These are phyloP conservation scores for Aplocera efformata DNA, from an alignment of 2,888 invertebrate genomes.

Conservation along the genomic window DNA sequence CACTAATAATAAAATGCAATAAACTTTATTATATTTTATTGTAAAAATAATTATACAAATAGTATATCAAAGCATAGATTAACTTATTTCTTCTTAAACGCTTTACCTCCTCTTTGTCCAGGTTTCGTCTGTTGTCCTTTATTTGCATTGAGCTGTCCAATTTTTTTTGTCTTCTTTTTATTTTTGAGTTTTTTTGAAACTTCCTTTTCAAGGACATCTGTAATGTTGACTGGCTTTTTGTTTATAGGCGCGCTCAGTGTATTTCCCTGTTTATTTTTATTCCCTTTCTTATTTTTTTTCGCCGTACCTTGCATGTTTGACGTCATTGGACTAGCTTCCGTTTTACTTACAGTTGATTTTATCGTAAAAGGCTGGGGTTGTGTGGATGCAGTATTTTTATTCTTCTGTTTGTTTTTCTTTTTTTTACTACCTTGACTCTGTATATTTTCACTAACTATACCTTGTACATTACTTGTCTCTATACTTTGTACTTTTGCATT, in stretches of 20 bases:
- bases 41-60: slow-evolving; percentile 19
- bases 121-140: slow-evolving; percentile 29
- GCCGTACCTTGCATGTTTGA: slow-evolving; percentile 23
- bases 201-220: slow-evolving; percentile 46
- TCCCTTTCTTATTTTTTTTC: slow-evolving; percentile 42
- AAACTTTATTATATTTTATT: slow-evolving; percentile 35
- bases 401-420: slow-evolving; percentile 38
- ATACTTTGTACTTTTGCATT: slow-evolving; percentile 7
- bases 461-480: slow-evolving; percentile 11
- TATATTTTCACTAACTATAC: slow-evolving; percentile 10
- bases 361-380: slow-evolving; percentile 18
- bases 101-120: slow-evolving; percentile 40
- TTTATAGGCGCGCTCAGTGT: slow-evolving; percentile 9
- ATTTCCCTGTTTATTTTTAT: slow-evolving; percentile 20
- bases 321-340: slow-evolving; percentile 12
- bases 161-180: slow-evolving; percentile 56
- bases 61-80: slow-evolving; percentile 13
- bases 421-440: slow-evolving; percentile 30
- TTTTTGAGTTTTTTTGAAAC: slow-evolving; percentile 61
- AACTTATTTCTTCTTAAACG: slow-evolving; percentile 40
- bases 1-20: slow-evolving; percentile 1
- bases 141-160: slow-evolving; percentile 53
- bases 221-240: slow-evolving; percentile 43
- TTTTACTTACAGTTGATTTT: slow-evolving; percentile 17
- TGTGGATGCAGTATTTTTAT: slow-evolving; percentile 20